Evolutionary conservation across 2,797 vertebrate species (phyloP).

Genomic region (Epinephelus coioides): DNA sequence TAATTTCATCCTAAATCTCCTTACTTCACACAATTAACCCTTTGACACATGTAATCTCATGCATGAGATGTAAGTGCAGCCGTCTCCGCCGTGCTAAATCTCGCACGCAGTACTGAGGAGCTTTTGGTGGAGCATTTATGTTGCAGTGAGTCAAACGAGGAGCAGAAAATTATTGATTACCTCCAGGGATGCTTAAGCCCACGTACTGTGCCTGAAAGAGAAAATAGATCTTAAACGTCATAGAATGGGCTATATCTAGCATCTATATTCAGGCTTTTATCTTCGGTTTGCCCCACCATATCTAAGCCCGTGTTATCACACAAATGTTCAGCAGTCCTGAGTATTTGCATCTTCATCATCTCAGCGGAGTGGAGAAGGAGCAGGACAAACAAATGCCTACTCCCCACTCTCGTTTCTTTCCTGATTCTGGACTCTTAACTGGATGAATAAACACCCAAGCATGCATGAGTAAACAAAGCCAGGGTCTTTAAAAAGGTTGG

Average conservation of each 20-base stretch:
- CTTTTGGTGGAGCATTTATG: conserved; percentile 27
- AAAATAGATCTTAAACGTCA: conserved; percentile 11
- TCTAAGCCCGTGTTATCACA: background rate
- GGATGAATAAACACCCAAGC: conserved; percentile 39
- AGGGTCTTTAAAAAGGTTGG: conserved; percentile 42
- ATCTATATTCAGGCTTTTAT: conserved; percentile 2
- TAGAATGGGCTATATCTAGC: background rate
- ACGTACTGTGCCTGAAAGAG: conserved; percentile 29
- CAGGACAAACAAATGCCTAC: conserved; percentile 12
- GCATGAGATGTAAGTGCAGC: conserved; percentile 29
- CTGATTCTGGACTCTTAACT: conserved; percentile 25
- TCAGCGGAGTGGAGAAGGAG: conserved; percentile 1
- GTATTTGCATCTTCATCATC: conserved; percentile 13
- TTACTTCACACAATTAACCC: conserved; percentile 61
- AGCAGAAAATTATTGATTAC: conserved; percentile 28
- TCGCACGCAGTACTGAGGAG: background rate
- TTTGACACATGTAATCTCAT: conserved; percentile 54
- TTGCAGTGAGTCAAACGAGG: conserved; percentile 25
- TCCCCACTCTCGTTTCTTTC: background rate
- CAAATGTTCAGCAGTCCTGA: background rate
- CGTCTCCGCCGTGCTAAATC: conserved; percentile 8
- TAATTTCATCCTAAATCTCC: conserved; percentile 49
- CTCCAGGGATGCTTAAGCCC: conserved; percentile 24
- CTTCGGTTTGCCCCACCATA: background rate
- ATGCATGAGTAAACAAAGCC: conserved; percentile 45